These are phyloP conservation scores for Chrysogorgia sp. DNA, from an alignment of 92 coral and sea anemone genomes.

Conservation along the genomic window DNA sequence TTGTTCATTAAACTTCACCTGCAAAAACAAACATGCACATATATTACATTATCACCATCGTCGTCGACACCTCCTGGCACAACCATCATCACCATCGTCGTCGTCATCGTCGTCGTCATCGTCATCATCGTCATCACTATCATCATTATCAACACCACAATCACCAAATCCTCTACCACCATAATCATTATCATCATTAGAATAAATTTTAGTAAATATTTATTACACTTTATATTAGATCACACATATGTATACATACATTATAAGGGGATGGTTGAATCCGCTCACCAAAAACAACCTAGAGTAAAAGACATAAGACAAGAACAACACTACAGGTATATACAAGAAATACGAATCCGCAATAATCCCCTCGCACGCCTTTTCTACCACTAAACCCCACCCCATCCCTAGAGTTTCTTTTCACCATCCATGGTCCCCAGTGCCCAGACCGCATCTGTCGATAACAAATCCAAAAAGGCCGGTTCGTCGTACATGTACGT, in stretches of 20 bases:
- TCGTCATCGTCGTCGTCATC: no score
- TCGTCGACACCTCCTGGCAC: not conserved
- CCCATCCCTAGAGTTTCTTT: no score
- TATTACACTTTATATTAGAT: not conserved
- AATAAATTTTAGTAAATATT: no score
- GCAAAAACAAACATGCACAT: slow-evolving; percentile 1
- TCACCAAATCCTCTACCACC: not conserved
- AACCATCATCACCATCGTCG: no score
- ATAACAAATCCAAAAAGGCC: no score
- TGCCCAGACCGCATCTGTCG: no score
- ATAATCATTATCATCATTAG: not conserved
- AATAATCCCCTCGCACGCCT: no score
- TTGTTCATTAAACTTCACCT: slow-evolving; percentile 43
- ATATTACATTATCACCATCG: no score
- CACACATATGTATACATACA: slow-evolving; percentile 64
- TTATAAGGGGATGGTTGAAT: slow-evolving; percentile 83
- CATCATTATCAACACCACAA: not conserved
- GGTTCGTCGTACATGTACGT: no score
- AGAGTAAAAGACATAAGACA: slow-evolving; percentile 12
- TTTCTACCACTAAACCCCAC: no score
- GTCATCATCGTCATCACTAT: not conserved
- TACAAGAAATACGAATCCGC: not conserved
- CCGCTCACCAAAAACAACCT: slow-evolving; percentile 99
- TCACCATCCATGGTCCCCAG: no score
- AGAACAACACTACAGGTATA: not conserved